Evolutionary conservation across 2,113 vertebrate genomes (phyloP), one percentile per base, ranked within the genome.

Genomic region (Heliornis fulica): DNA sequence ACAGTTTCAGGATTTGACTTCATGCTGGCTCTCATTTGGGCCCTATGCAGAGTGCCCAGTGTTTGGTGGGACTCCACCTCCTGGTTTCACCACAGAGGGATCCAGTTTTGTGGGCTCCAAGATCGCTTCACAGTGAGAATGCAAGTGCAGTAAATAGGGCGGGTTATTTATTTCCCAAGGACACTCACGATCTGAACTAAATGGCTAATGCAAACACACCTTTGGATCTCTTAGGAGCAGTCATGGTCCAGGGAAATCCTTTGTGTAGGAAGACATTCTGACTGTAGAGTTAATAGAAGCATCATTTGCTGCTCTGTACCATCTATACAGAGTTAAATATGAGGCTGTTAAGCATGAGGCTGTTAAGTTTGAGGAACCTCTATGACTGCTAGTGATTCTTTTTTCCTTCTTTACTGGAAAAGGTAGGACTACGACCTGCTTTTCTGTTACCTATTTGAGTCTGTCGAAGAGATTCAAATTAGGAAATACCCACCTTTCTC

Each of bases 1-100:
- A 43, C 2, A 13, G 77, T 81, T 63, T 53, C 51, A 51, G 23
- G 76, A 14, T 87, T 66, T 89, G 59, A 28, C 8, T 81, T 70
- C 4, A 5, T 18, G 15, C 8, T n/a, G 1, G 12, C 51, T 89
- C 46, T 74, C 0, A 0, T 77, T 70, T 91, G 22, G 32, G 25
- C 60, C 19, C 38, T 48, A 6, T 45, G 29, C 8, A 56, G 56
- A 71, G 46, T 36, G 5, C 31, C 51, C 25, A 8, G 20, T 36
- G 25, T 16, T 13, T 45, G 32, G 7, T 17, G 57, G 51, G 51
- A 86, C 19, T 28, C 15, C 34, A 10, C 15, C 18, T 31, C 3
- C 45, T 40, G 54, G 15, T 64, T 77, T 89, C 60, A 54, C 41
- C 71, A 54, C 20, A 85, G 36, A 9, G 7, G 3, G 9, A 59